A percentile compares a stretch with the other conserved stretches of the same genome.
phyloP scores from a whole-genome alignment of 2,113 vertebrate genomes.

The Leptosomus discolor region DNA sequence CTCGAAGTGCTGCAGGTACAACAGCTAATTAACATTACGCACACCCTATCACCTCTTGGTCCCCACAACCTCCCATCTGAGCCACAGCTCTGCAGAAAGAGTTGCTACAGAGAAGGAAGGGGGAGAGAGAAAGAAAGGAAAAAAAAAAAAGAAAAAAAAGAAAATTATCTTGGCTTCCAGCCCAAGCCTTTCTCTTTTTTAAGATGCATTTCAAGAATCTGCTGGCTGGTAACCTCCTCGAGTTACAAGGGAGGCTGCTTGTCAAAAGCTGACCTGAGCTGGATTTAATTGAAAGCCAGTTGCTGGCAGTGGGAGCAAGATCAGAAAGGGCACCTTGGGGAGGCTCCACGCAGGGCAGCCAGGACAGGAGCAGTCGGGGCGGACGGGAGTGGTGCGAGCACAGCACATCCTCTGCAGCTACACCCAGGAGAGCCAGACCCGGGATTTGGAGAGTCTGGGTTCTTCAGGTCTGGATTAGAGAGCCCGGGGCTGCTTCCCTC shows the following conservation, averaged over 20 bases:
- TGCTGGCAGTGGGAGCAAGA: background rate
- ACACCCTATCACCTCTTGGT: background rate
- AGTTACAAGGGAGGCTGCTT: slow-evolving; percentile 37
- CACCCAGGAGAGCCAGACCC: background rate
- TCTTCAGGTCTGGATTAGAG: background rate
- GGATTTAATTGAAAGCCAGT: slow-evolving; percentile 12
- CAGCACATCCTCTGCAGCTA: background rate
- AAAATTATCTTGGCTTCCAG: background rate
- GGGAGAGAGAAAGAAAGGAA: background rate
- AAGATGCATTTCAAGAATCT: slow-evolving; percentile 7
- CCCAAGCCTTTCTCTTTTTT: background rate
- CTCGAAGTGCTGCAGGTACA: background rate
- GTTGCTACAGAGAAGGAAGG: background rate
- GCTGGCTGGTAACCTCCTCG: background rate
- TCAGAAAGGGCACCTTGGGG: slow-evolving; percentile 7
- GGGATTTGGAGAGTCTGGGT: fast-evolving
- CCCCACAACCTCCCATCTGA: background rate
- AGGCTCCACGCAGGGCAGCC: background rate
- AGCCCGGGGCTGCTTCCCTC: background rate
- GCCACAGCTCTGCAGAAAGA: background rate
- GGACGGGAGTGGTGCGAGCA: background rate
- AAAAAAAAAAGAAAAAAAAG: background rate
- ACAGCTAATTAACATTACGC: background rate
- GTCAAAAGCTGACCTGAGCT: slow-evolving; percentile 46
- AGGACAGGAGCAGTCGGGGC: background rate